Evolutionary conservation across 2,888 invertebrate genomes (phyloP).

Genomic region (Macrosoma leucophasiata): DNA sequence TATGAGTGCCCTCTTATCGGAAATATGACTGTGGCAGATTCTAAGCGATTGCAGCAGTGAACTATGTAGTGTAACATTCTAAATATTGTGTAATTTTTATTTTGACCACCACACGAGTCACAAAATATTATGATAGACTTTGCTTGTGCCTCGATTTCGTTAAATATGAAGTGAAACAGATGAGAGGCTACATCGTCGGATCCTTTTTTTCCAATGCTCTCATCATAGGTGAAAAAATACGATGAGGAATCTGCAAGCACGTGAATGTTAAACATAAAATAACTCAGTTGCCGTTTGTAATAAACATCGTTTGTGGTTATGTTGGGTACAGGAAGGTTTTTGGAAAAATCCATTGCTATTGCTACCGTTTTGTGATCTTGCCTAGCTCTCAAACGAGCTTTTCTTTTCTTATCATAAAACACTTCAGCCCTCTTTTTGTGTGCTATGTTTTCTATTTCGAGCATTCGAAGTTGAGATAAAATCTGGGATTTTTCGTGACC

Average conservation of each 20-base stretch:
- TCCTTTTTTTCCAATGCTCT: slow-evolving; percentile 27
- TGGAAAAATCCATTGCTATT: slow-evolving; percentile 1
- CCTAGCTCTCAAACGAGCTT: slow-evolving; percentile 15
- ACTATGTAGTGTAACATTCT: slow-evolving; percentile 28
- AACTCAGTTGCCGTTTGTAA: slow-evolving; percentile 5
- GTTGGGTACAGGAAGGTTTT: no score
- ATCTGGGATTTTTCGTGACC: no score
- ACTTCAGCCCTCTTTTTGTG: slow-evolving; percentile 12
- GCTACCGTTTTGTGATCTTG: slow-evolving; percentile 4
- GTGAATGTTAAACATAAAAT: slow-evolving; percentile 13
- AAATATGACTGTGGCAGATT: slow-evolving; percentile 26
- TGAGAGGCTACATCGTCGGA: slow-evolving; percentile 27
- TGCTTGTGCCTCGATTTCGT: slow-evolving; percentile 17
- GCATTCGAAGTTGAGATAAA: slow-evolving; percentile 14
- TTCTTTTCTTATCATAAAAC: slow-evolving; percentile 14
- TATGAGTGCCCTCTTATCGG: slow-evolving; percentile 27
- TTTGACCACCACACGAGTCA: slow-evolving; percentile 31
- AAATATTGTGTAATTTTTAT: slow-evolving; percentile 30
- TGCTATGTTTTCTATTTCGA: slow-evolving; percentile 13
- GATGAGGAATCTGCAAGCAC: slow-evolving; percentile 21
- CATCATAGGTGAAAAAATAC: slow-evolving; percentile 28
- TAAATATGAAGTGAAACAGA: slow-evolving; percentile 12
- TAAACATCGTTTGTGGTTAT: slow-evolving; percentile 1
- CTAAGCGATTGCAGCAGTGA: slow-evolving; percentile 18
- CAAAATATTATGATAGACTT: slow-evolving; percentile 27